These are phyloP conservation scores for Oryzias melastigma DNA, from an alignment of 2,113 vertebrate genomes.

Conservation along the genomic window DNA sequence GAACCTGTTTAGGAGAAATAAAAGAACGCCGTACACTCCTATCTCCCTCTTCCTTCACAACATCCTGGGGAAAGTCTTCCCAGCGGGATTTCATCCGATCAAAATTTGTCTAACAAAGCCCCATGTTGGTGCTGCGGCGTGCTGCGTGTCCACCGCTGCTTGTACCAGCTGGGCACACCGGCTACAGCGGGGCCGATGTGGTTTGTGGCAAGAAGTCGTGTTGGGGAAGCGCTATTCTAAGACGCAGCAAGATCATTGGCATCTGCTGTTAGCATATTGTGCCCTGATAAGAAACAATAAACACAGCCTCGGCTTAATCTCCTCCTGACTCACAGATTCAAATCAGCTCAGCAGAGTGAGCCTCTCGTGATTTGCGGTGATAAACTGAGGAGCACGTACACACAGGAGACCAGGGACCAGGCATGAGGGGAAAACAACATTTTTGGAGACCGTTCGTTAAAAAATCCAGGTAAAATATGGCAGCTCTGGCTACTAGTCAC, in stretches of 20 bases:
- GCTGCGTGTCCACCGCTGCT: slow-evolving; percentile 25
- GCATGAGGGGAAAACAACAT: not conserved
- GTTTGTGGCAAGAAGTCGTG: slow-evolving; percentile 28
- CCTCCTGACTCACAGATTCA: slow-evolving; percentile 42
- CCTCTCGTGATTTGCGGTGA: slow-evolving; percentile 6
- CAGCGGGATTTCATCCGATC: slow-evolving; percentile 57
- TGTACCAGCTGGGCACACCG: slow-evolving; percentile 38
- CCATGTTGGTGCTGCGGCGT: slow-evolving; percentile 26
- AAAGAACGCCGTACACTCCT: slow-evolving; percentile 16
- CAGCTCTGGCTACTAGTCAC: slow-evolving; percentile 3
- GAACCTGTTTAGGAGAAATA: slow-evolving; percentile 19
- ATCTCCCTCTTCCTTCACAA: slow-evolving; percentile 15
- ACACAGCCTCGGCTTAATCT: slow-evolving; percentile 46
- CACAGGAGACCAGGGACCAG: slow-evolving; percentile 2
- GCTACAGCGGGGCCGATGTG: slow-evolving; percentile 3
- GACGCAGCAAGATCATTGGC: slow-evolving; percentile 42
- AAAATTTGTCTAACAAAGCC: slow-evolving; percentile 57
- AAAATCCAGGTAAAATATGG: slow-evolving; percentile 28
- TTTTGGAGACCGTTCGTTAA: slow-evolving; percentile 19
- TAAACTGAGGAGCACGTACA: slow-evolving; percentile 5
- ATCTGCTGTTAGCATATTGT: slow-evolving; percentile 52
- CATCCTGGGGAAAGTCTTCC: slow-evolving; percentile 43
- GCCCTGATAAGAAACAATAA: slow-evolving; percentile 57
- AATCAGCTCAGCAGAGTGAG: slow-evolving; percentile 31
- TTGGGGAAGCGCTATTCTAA: slow-evolving; percentile 45